Conservation (phyloP, 2,113 vertebrate genomes). For the Apodemus sylvaticus region DNA sequence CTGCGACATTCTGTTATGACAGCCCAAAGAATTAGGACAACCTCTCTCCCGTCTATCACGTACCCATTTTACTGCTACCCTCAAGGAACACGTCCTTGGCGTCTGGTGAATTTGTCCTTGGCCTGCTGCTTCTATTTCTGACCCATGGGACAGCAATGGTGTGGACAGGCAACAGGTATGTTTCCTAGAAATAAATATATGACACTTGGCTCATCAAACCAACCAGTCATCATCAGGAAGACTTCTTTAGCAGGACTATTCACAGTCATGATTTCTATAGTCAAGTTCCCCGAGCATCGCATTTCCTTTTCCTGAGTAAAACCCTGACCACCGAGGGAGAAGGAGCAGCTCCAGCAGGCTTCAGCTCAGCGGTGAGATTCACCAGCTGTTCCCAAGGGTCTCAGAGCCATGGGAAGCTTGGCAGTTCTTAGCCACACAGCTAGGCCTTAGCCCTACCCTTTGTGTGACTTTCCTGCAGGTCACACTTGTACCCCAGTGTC, state of each 20-base stretch:
- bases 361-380: no score
- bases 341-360: neutral
- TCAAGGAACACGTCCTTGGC: neutral
- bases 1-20: neutral
- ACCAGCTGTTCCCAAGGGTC: neutral
- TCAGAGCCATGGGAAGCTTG: neutral
- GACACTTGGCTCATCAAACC: neutral
- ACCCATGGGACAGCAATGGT: neutral
- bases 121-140: neutral
- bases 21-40: neutral
- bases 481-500: neutral
- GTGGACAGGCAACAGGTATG: neutral
- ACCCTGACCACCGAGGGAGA: neutral
- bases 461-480: neutral
- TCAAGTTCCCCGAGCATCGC: neutral
- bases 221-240: neutral
- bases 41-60: neutral
- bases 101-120: neutral
- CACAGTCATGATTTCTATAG: neutral
- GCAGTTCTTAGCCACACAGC: neutral
- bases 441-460: neutral
- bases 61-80: neutral
- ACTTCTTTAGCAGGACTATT: neutral
- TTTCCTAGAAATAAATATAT: slow-evolving; percentile 4
- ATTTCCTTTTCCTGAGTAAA: neutral